phyloP scores from a whole-genome alignment of 2,113 vertebrate species.

The Anarrhichthys ocellatus region DNA sequence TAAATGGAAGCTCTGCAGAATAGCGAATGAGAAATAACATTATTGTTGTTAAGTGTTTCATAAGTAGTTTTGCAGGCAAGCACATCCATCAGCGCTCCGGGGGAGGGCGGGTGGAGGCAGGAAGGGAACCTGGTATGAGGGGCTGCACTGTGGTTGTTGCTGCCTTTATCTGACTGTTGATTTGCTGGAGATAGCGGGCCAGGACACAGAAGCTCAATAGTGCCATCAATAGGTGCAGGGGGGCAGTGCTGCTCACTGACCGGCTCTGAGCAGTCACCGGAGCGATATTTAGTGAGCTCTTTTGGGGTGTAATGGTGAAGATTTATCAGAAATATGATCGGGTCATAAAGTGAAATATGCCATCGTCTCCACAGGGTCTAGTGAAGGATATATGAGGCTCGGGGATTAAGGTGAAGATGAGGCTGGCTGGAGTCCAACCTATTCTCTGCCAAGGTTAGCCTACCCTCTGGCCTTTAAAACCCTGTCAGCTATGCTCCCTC shows the following conservation, averaged over 20 bases:
- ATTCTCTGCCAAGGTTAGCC: slow-evolving; percentile 72
- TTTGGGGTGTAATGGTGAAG: slow-evolving; percentile 62
- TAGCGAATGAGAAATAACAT: slow-evolving; percentile 68
- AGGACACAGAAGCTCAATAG: slow-evolving; percentile 65
- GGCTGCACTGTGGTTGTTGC: slow-evolving; percentile 36
- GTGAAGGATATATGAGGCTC: slow-evolving; percentile 62
- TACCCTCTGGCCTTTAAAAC: slow-evolving; percentile 74
- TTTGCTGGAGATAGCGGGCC: slow-evolving; percentile 46
- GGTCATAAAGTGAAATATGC: slow-evolving; percentile 75
- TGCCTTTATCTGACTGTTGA: slow-evolving; percentile 55
- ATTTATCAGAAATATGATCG: slow-evolving; percentile 74
- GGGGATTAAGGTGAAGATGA: slow-evolving; percentile 68
- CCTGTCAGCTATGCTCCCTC: slow-evolving; percentile 33
- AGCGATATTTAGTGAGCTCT: slow-evolving; percentile 39
- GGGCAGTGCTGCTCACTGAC: slow-evolving; percentile 8
- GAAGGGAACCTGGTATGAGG: slow-evolving; percentile 49
- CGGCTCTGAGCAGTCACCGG: slow-evolving; percentile 9
- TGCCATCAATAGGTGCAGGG: slow-evolving; percentile 71
- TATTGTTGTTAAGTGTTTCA: slow-evolving; percentile 75
- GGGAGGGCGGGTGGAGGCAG: slow-evolving; percentile 43
- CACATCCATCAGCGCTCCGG: slow-evolving; percentile 65
- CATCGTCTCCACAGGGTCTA: slow-evolving; percentile 44
- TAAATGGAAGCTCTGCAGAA: slow-evolving; percentile 49
- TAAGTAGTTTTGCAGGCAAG: slow-evolving; percentile 72
- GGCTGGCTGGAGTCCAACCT: slow-evolving; percentile 67